Evolutionary conservation across 2,888 invertebrate genomes (phyloP), one percentile per base, ranked within the genome.

Genomic region (Trichopoda pennipes): DNA sequence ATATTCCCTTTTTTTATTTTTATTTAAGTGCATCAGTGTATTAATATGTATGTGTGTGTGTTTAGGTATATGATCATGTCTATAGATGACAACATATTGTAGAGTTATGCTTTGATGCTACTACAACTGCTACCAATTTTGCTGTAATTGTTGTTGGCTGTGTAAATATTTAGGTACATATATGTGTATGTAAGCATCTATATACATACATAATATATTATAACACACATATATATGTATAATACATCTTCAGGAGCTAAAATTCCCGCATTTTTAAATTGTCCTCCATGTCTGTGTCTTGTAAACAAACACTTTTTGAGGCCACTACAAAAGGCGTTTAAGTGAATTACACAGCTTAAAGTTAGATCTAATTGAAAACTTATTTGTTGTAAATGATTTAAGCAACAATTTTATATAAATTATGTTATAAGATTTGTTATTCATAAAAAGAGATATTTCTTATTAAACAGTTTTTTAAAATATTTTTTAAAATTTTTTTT

Each of bases 231-330:
- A 51, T 53, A 79, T 68, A 68, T 68, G 73, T 68, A 68, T 68
- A 56, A 63, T 38, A 77, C 42, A 60, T 69, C 69, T 58, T 81
- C 64, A 74, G 58, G 28, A 69, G 69, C 58, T 58, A 44, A 66
- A 66, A 69, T 60, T 70, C 69, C 64, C 63, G 72, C 81, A 78
- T 77, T 78, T n/a, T 81, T 35, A 74, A 69, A 77, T 64, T 77
- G 53, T 73, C 38, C 51, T 77, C 35, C 21, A 38, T 56, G 66
- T 56, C 35, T 60, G 61, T 55, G 63, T 49, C 56, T 80, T 80
- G 79, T 63, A 69, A 73, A 63, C 66, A 63, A 66, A 61, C 17
- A 76, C 32, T 16, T 42, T 16, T 19, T 38, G 14, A 6, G 23
- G 3, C 17, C 60, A 23, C 70, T 69, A 69, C 47, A 47, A 47